Percentiles rank a stretch among this genome's conserved stretches.
These are phyloP conservation scores for Chloropsis hardwickii DNA, from an alignment of 2,113 vertebrate species.

Conservation along the genomic window DNA sequence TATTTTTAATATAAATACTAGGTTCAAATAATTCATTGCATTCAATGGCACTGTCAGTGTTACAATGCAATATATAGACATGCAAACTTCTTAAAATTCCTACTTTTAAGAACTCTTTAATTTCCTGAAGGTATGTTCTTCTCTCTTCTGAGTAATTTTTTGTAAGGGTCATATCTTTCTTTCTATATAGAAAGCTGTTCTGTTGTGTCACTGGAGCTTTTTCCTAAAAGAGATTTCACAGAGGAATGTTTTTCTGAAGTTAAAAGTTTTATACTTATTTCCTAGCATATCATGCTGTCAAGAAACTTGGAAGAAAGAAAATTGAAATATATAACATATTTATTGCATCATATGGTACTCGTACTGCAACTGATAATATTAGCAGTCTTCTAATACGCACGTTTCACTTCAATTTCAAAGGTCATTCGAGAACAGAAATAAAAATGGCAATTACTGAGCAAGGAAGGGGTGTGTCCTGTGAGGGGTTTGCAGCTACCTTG, in stretches of 20 bases:
- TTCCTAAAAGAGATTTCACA: conserved; percentile 37
- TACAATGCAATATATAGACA: neutral
- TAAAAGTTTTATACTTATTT: conserved; percentile 45
- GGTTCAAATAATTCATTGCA: conserved; percentile 39
- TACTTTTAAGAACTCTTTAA: neutral
- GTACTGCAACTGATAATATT: neutral
- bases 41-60: neutral
- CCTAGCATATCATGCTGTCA: neutral
- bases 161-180: neutral
- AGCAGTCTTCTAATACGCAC: neutral
- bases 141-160: neutral
- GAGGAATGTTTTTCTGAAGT: conserved; percentile 8
- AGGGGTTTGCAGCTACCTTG: neutral
- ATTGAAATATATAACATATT: neutral
- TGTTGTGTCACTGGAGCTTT: neutral
- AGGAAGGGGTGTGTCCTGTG: neutral
- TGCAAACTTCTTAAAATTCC: neutral
- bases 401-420: neutral
- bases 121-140: neutral
- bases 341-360: neutral
- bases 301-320: conserved; percentile 3
- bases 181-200: neutral
- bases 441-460: neutral
- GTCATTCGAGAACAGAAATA: neutral
- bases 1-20: conserved; percentile 61